Evolutionary conservation across 53 echinoderm and acorn worm species (phyloP).

Genomic region (Echinometra lucunter): DNA sequence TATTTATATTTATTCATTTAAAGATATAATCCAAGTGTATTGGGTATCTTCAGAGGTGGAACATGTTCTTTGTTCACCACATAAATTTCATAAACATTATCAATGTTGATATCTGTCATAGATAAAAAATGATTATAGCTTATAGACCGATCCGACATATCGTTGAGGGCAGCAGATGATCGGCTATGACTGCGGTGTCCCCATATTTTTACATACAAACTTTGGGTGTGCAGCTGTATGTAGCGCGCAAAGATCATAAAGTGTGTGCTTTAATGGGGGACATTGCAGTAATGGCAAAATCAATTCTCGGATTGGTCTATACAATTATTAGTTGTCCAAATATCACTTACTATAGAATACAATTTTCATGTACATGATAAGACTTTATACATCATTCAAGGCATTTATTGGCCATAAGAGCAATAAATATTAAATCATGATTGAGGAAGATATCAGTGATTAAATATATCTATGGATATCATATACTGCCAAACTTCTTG

Average conservation of each 20-base stretch:
- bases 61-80: not conserved
- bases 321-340: not conserved
- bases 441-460: not conserved
- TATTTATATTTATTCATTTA: too few species aligned
- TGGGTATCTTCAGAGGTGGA: not conserved
- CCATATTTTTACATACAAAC: too few species aligned
- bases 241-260: too few species aligned
- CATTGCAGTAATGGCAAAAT: not conserved
- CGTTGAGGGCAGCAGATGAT: too few species aligned
- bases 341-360: slow-evolving; percentile 1
- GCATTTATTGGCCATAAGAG: not conserved
- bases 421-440: not conserved
- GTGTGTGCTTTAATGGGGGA: too few species aligned
- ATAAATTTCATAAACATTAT: not conserved
- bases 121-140: not conserved
- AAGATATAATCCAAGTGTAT: too few species aligned
- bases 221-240: too few species aligned
- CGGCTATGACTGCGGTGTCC: too few species aligned
- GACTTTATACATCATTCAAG: not conserved
- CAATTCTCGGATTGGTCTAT: not conserved
- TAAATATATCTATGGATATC: not conserved
- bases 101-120: not conserved
- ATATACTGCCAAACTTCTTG: not conserved
- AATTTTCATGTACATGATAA: not conserved
- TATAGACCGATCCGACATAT: too few species aligned